A percentile compares a stretch with the other conserved stretches of the same genome.
These are phyloP conservation scores for Drosophila demipolita DNA, from an alignment of 2,888 invertebrate species.

Conservation along the genomic window DNA sequence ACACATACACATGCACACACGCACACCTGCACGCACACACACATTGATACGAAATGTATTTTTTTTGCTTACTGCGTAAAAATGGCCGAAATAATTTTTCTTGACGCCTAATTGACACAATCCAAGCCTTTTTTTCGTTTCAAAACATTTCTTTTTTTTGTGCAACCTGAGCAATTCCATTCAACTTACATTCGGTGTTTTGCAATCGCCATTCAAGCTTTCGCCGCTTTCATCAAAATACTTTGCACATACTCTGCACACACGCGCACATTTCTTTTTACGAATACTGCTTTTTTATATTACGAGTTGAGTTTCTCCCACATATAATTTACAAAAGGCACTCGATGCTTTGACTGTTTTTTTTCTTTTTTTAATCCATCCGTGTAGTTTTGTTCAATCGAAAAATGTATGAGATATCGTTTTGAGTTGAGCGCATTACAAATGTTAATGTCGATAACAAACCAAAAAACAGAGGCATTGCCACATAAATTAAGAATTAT, in stretches of 20 bases:
- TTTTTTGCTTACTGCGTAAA: conserved; percentile 61
- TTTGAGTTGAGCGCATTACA: conserved; percentile 13
- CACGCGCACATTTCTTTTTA: conserved; percentile 41
- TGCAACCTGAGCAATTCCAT: conserved; percentile 27
- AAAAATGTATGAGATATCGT: conserved; percentile 36
- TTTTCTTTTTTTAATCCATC: conserved; percentile 30
- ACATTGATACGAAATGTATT: conserved; percentile 34
- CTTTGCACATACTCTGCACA: conserved; percentile 44
- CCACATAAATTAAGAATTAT: conserved; percentile 2
- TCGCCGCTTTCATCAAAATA: conserved; percentile 57
- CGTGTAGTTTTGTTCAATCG: conserved; percentile 39
- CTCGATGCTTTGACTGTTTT: conserved; percentile 24
- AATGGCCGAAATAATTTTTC: conserved; percentile 54
- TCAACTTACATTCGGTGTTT: conserved; percentile 49
- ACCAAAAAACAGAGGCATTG: not conserved
- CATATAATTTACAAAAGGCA: conserved; percentile 40
- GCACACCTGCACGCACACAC: conserved; percentile 10
- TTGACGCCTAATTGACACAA: conserved; percentile 25
- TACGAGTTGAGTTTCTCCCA: conserved; percentile 21
- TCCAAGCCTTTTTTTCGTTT: conserved; percentile 37
- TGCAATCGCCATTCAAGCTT: conserved; percentile 46
- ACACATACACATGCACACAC: conserved; percentile 26
- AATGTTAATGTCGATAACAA: conserved; percentile 31
- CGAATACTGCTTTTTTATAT: conserved; percentile 26
- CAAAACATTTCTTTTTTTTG: conserved; percentile 12